Base-by-base conservation (phyloP, 2,797 vertebrate genomes). In the Leucoraja ocellata region DNA sequence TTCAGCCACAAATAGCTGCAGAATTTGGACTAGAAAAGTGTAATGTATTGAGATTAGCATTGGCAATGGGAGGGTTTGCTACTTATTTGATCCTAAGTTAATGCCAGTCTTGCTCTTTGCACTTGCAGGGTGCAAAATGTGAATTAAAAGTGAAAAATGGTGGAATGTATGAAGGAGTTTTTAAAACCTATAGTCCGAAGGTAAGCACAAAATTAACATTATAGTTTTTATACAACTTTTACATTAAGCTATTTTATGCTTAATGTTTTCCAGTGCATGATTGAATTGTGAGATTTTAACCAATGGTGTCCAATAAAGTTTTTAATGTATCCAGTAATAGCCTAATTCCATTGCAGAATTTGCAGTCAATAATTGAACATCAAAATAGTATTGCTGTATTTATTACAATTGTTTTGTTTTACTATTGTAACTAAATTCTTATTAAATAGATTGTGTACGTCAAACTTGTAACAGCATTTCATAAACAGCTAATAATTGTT, bases 121-220 rank as follows among this genome's bases (percentile, higher is more conserved):
- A 95, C 94, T 94, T 95, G 93, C 94, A 99, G 99, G 99, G 99
- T 96, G 98, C 98, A 95, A 99, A 99, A 96, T 99, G 99, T 97
- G 99, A 99, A 96, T 97, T 99, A 94, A 98, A 99, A 96, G 99
- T 99, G 94, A 99, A 99, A 97, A 99, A 98, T 54, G 98, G 98
- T 95, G 97, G 97, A 83, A 95, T 99, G 95, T 99, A 98, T 97
- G 99, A 99, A 97, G 99, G 99, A 96, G 98, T 99, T 96, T 99
- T 99, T 97, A 99, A 99, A 96, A 99, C 99, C 16, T 99, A 99
- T 76, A 98, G 98, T 95, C 98, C 98, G 95, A 99, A 99, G 98
- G 99, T 99, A 97, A 97, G 93, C n/a, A 21, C 25, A 9, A 28
- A 13, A 16, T 91, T n/a, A 18, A 90, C 2, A 23, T 86, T 78